Evolutionary conservation across 2,888 invertebrate genomes (phyloP).

Genomic region (Acronicta aceris): DNA sequence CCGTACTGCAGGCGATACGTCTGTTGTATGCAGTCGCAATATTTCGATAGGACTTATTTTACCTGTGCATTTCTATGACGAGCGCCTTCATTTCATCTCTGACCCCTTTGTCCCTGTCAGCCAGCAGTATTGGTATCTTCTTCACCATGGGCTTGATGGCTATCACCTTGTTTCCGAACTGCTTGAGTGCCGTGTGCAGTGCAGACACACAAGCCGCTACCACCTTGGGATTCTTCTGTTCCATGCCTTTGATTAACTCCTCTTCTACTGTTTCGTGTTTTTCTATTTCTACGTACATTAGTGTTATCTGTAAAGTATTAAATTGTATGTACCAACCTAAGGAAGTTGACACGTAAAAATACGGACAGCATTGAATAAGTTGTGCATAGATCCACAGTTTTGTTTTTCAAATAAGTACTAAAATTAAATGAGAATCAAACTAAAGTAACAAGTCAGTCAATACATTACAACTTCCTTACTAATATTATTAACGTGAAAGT

Average conservation of each 20-base stretch:
- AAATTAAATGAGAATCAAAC: too few species aligned
- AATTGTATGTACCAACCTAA: too few species aligned
- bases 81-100: slow-evolving; percentile 97
- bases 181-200: slow-evolving; percentile 93
- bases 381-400: too few species aligned
- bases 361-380: too few species aligned
- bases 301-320: slow-evolving; percentile 90
- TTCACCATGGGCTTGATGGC: slow-evolving; percentile 96
- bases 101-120: slow-evolving; percentile 97
- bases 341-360: too few species aligned
- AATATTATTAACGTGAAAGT: too few species aligned
- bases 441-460: too few species aligned
- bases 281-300: slow-evolving; percentile 99
- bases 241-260: slow-evolving; percentile 97
- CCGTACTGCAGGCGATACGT: too few species aligned
- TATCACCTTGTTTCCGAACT: slow-evolving; percentile 97
- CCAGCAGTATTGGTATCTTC: slow-evolving; percentile 94
- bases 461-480: too few species aligned
- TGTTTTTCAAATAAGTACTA: too few species aligned
- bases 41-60: too few species aligned
- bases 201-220: slow-evolving; percentile 95
- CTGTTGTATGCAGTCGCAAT: too few species aligned
- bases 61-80: slow-evolving; percentile 97
- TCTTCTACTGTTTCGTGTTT: slow-evolving; percentile 97
- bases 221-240: slow-evolving; percentile 98